These are phyloP conservation scores for Sinosuthora webbiana DNA, from an alignment of 2,113 vertebrate species.

Conservation along the genomic window DNA sequence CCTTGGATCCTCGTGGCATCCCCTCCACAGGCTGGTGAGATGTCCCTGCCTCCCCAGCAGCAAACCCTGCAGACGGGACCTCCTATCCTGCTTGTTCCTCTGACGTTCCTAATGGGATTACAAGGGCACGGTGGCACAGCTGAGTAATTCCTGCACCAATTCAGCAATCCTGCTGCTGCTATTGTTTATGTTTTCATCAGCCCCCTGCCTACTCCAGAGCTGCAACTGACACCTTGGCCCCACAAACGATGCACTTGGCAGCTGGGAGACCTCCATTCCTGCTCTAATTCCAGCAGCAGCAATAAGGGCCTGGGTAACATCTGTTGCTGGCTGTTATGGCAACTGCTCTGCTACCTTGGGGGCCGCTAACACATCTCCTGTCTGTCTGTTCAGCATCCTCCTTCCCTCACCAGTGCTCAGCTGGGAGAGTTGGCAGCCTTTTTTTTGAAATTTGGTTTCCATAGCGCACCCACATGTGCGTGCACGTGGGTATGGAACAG, in stretches of 20 bases:
- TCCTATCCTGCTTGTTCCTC: fast-evolving
- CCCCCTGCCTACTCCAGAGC: not conserved
- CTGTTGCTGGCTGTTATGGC: slow-evolving; percentile 34
- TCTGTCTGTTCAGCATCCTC: not conserved
- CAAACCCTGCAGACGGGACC: not conserved
- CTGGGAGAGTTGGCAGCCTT: not conserved
- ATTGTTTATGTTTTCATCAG: not conserved
- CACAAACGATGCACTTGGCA: not conserved
- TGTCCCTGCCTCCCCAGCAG: not conserved
- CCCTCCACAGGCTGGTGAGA: fast-evolving
- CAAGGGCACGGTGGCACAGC: not conserved
- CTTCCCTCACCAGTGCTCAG: not conserved
- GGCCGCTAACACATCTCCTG: slow-evolving; percentile 17
- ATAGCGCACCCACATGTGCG: not conserved
- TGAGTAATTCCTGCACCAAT: not conserved
- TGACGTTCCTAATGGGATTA: not conserved
- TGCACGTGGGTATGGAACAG: not conserved
- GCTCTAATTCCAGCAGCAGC: not conserved
- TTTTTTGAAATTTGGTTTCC: not conserved
- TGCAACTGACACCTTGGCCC: not conserved
- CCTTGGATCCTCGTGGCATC: fast-evolving
- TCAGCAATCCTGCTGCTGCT: not conserved
- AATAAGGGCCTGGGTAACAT: not conserved
- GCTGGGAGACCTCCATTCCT: not conserved
- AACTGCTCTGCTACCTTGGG: slow-evolving; percentile 40